phyloP scores from a whole-genome alignment of 2,888 invertebrate genomes.

The Trilocha varians region DNA sequence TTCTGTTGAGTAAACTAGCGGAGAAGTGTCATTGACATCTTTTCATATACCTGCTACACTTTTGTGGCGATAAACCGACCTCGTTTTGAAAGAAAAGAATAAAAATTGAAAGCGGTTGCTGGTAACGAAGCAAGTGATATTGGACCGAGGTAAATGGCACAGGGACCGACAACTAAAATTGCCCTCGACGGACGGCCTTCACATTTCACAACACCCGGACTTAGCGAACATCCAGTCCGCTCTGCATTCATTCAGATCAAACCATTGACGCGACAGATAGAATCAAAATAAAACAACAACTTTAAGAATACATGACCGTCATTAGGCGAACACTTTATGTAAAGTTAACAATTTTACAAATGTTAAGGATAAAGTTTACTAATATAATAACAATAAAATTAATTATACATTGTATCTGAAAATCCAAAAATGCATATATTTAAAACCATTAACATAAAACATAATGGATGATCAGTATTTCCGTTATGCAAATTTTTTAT shows the following conservation, averaged over 20 bases:
- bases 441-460: not conserved
- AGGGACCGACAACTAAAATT: conserved; percentile 57
- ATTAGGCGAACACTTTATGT: not conserved
- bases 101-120: conserved; percentile 12
- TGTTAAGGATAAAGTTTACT: not conserved
- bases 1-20: no score
- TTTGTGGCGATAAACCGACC: not conserved
- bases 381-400: not conserved
- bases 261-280: conserved; percentile 21
- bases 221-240: conserved; percentile 58
- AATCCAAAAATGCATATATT: not conserved
- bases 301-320: not conserved
- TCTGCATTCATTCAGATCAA: conserved; percentile 34
- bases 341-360: not conserved
- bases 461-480: not conserved
- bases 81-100: conserved; percentile 1
- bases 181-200: conserved; percentile 63
- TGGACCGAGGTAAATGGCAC: conserved; percentile 53
- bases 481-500: conserved; percentile 2
- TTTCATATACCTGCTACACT: not conserved
- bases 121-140: conserved; percentile 17
- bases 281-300: not conserved
- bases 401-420: not conserved
- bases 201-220: conserved; percentile 71
- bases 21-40: not conserved